Base-by-base conservation (phyloP, 1,140 invertebrate genomes). In the Trigoniulus corallinus region DNA sequence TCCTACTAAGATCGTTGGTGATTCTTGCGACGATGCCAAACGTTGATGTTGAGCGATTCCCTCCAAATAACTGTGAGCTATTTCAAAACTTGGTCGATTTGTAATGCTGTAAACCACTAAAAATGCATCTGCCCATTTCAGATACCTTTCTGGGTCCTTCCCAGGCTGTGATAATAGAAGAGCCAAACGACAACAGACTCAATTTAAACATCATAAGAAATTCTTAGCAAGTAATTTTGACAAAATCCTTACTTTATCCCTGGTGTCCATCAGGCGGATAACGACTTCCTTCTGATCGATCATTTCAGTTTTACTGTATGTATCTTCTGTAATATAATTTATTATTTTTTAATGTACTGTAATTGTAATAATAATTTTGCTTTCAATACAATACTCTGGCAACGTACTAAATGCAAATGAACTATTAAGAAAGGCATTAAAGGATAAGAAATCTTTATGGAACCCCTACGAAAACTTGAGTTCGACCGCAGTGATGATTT, bases 221-320 rank as follows among this genome's bases (percentile, higher is more conserved):
- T 7, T 7, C 7, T 7, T 34, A 15, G 29, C 15, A 34, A 7
- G 7, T 34, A 34, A 34, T 7, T 34, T 34, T 34, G 7, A 34
- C 29, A 34, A 7, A 34, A 34, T 34, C 7, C 7, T 7, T 34
- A 34, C 29, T 15, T 64, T 65, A 48, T 70, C 68, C 56, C 60
- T 67, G 0, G 69, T 71, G 45, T 71, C 69, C 68, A 70, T 70
- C 13, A 71, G 54, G 40, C 66, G 61, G 4, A 70, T 60, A 22
- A 60, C 57, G n/a, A 69, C 50, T 37, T 68, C 67, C 27, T 64
- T 62, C 10, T 59, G 59, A 23, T 68, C 64, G 10, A 69, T 55
- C 24, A 60, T 57, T 50, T 69, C 67, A 27, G 62, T 60, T 54
- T 70, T 68, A 10, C 63, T 62, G 49, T 71, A 71, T 1, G 66